Evolutionary conservation across 2,113 vertebrate species (phyloP).

Genomic region (Toxotes chatareus): DNA sequence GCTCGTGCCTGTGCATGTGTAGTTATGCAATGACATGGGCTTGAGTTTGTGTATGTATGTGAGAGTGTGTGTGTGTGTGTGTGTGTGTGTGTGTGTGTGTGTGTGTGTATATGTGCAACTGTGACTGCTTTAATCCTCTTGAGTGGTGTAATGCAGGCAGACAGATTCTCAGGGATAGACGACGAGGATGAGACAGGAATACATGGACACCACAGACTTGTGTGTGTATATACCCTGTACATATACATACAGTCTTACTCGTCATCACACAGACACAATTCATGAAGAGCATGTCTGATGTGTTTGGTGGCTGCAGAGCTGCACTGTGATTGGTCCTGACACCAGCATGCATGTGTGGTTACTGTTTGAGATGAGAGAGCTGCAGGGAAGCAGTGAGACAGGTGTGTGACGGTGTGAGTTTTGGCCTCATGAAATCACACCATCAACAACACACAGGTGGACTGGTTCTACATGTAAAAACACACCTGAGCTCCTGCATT

Average conservation of each 20-base stretch:
- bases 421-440: slow-evolving; percentile 53
- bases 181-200: slow-evolving; percentile 54
- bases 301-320: slow-evolving; percentile 35
- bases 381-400: slow-evolving; percentile 64
- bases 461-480: slow-evolving; percentile 29
- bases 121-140: slow-evolving; percentile 76
- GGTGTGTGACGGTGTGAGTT: slow-evolving; percentile 61
- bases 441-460: slow-evolving; percentile 65
- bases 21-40: slow-evolving; percentile 84
- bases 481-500: slow-evolving; percentile 44
- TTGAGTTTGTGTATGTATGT: slow-evolving; percentile 53
- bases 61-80: slow-evolving; percentile 24
- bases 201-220: slow-evolving; percentile 21
- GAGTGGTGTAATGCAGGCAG: slow-evolving; percentile 71
- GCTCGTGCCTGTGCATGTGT: slow-evolving; percentile 85
- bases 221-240: not conserved
- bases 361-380: slow-evolving; percentile 42
- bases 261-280: slow-evolving; percentile 5
- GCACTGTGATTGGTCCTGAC: slow-evolving; percentile 51
- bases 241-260: not conserved
- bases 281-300: slow-evolving; percentile 20
- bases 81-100: slow-evolving; percentile 27
- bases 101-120: slow-evolving; percentile 6
- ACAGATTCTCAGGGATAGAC: slow-evolving; percentile 68
- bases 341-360: slow-evolving; percentile 27